Evolutionary conservation across 1,140 invertebrate species (phyloP).

Genomic region (Neuroterus valhalla): DNA sequence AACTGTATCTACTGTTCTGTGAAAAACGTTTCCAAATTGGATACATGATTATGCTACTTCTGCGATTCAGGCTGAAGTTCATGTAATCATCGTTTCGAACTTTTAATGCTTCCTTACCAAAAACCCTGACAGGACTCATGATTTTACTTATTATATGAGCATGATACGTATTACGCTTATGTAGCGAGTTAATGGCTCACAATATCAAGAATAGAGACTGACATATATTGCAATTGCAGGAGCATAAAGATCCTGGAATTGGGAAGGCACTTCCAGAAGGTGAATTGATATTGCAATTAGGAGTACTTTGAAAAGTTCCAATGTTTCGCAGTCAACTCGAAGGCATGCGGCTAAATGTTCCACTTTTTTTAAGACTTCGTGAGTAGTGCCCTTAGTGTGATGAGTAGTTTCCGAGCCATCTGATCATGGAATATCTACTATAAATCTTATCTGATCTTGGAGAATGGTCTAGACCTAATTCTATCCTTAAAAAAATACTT

Average conservation of each 20-base stretch:
- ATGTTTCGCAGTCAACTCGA: no score
- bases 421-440: no score
- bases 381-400: no score
- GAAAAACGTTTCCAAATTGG: not conserved
- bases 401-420: no score
- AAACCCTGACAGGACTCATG: not conserved
- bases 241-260: not conserved
- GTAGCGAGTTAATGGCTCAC: not conserved
- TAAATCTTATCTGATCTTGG: no score
- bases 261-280: not conserved
- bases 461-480: no score
- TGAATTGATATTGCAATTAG: not conserved
- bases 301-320: not conserved
- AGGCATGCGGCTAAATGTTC: no score
- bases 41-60: not conserved
- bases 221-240: not conserved
- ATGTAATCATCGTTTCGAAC: constrained; percentile 1
- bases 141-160: not conserved
- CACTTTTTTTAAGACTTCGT: no score
- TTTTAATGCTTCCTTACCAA: not conserved
- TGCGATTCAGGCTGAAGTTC: constrained; percentile 12
- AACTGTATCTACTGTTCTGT: constrained; percentile 2
- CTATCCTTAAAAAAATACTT: no score
- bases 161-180: not conserved
- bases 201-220: not conserved